These are phyloP conservation scores for Lacanobia oleracea DNA, from an alignment of 2,888 invertebrate species.

Conservation along the genomic window DNA sequence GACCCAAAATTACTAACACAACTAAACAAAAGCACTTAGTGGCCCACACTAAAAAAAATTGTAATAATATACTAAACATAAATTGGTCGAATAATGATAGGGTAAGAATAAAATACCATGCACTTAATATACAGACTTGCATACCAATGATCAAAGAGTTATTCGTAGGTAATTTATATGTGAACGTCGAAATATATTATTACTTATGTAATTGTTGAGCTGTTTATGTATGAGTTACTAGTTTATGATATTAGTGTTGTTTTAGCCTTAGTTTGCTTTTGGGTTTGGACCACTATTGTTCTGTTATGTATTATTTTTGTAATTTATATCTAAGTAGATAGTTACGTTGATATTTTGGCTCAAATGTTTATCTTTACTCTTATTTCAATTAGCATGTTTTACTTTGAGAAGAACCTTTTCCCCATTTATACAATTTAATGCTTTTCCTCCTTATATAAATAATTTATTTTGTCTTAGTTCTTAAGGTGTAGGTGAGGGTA, in stretches of 20 bases:
- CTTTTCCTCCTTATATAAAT: not conserved
- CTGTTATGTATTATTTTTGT: conserved; percentile 24
- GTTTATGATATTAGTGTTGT: conserved; percentile 21
- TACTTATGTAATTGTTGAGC: conserved; percentile 29
- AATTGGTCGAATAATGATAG: conserved; percentile 37
- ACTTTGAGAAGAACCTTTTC: not conserved
- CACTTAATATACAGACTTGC: conserved; percentile 70
- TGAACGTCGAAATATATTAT: conserved; percentile 37
- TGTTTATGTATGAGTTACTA: conserved; percentile 34
- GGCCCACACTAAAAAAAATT: conserved; percentile 63
- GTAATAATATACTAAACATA: conserved; percentile 56
- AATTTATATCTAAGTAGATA: conserved; percentile 26
- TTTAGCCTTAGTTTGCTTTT: conserved; percentile 61
- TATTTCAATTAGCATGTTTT: conserved; percentile 46
- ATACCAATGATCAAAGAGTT: conserved; percentile 4
- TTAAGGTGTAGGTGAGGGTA: not conserved
- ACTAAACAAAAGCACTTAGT: conserved; percentile 68
- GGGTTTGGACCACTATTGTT: conserved; percentile 53
- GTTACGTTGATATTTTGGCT: conserved; percentile 15
- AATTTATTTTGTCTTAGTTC: not conserved
- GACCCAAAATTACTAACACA: conserved; percentile 67
- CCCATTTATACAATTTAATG: not conserved
- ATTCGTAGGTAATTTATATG: conserved; percentile 23
- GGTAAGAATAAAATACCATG: conserved; percentile 83
- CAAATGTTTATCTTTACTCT: conserved; percentile 13